phyloP scores from a whole-genome alignment of 92 coral and sea anemone species.

The Epizoanthus illoricatus region DNA sequence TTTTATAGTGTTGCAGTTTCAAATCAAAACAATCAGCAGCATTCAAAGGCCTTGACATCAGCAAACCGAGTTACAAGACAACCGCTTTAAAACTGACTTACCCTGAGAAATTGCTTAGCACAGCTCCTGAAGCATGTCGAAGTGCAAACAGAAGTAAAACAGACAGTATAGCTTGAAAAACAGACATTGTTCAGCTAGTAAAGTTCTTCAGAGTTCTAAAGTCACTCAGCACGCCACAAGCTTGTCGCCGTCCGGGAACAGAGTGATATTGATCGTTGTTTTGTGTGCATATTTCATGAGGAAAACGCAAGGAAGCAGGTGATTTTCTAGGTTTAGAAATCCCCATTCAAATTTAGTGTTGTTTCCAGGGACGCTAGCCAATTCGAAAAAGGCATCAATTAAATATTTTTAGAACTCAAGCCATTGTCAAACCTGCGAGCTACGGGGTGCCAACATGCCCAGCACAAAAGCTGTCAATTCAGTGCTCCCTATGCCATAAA shows the following conservation, averaged over 20 bases:
- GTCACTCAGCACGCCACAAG: constrained; percentile 29
- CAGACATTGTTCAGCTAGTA: neutral
- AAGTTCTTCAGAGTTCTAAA: constrained; percentile 13
- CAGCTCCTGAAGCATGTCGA: neutral
- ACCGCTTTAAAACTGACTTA: neutral
- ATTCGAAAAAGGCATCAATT: constrained; percentile 27
- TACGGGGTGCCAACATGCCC: constrained; percentile 19
- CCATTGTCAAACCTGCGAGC: constrained; percentile 12
- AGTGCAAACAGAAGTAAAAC: neutral
- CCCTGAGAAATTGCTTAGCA: neutral
- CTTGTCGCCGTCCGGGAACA: neutral
- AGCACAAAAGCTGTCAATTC: constrained; percentile 20
- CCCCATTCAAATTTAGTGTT: constrained; percentile 37
- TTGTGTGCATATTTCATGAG: constrained; percentile 35
- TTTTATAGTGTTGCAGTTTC: neutral
- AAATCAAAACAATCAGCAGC: neutral
- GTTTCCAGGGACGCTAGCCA: constrained; percentile 15
- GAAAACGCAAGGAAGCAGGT: constrained; percentile 8
- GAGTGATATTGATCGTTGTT: constrained; percentile 15
- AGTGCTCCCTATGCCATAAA: constrained; percentile 1
- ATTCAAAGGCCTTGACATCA: neutral
- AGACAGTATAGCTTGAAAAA: neutral
- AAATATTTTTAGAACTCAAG: constrained; percentile 20
- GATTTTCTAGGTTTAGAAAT: constrained; percentile 25
- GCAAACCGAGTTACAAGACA: neutral